phyloP scores from a whole-genome alignment of 2,113 vertebrate species.

The Gasterosteus nipponicus region DNA sequence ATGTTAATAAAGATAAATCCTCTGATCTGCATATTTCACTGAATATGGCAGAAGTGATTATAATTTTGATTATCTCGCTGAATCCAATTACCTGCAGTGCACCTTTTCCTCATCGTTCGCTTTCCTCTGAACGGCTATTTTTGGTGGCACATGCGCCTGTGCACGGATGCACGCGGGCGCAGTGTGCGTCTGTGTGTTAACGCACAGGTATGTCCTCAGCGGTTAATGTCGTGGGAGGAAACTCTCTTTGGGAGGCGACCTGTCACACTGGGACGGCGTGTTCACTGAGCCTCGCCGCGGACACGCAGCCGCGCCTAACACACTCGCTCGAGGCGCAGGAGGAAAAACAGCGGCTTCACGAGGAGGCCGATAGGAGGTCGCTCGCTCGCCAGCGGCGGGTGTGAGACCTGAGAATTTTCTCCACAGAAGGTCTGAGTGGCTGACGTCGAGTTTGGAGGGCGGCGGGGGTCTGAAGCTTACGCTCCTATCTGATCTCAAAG shows the following conservation, averaged over 20 bases:
- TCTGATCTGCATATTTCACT: constrained; percentile 56
- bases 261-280: constrained; percentile 58
- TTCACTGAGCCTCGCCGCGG: constrained; percentile 52
- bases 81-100: constrained; percentile 37
- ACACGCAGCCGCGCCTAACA: constrained; percentile 55
- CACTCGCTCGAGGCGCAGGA: constrained; percentile 44
- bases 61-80: constrained; percentile 49
- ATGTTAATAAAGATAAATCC: constrained; percentile 41
- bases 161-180: neutral
- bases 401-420: constrained; percentile 48
- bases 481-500: constrained; percentile 55
- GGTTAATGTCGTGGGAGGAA: constrained; percentile 37
- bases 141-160: neutral
- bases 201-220: constrained; percentile 14
- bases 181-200: neutral
- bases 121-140: neutral
- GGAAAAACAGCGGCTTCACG: constrained; percentile 30
- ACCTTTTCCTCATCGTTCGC: constrained; percentile 15
- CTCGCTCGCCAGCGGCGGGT: constrained; percentile 17
- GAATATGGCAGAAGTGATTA: constrained; percentile 33
- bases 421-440: constrained; percentile 32
- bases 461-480: constrained; percentile 50
- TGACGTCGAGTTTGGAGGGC: constrained; percentile 52
- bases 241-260: constrained; percentile 46
- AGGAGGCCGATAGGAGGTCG: constrained; percentile 56